Conservation (phyloP, 2,113 vertebrate genomes). For the Chloropsis cyanopogon region DNA sequence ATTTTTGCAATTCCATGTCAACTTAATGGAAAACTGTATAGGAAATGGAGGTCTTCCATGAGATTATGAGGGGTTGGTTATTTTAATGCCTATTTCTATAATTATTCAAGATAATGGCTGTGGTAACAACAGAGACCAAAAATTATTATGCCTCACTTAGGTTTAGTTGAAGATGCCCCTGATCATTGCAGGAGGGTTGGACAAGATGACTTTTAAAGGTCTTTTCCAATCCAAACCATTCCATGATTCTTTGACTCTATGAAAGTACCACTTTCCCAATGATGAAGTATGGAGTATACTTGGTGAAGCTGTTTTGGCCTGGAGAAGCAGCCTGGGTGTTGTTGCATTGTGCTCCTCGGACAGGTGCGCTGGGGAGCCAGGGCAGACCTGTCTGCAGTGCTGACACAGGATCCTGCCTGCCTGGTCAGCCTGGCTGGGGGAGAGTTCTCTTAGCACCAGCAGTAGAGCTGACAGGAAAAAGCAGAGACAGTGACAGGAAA, state of each 20-base stretch:
- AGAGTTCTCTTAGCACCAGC: background rate
- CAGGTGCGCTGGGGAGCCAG: background rate
- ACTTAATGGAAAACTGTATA: background rate
- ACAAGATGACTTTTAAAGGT: background rate
- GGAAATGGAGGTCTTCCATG: background rate
- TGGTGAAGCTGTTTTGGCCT: background rate
- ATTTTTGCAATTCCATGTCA: background rate
- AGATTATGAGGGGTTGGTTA: background rate
- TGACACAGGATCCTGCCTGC: background rate
- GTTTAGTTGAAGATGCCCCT: background rate
- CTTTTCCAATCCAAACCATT: background rate
- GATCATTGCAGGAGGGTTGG: background rate
- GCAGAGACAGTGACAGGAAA: background rate
- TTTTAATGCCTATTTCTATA: background rate
- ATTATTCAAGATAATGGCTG: background rate
- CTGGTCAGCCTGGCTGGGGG: background rate
- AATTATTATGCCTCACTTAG: background rate
- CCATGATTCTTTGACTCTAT: background rate
- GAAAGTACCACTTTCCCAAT: background rate
- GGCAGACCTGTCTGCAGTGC: background rate
- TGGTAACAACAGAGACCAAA: background rate
- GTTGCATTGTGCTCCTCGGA: background rate
- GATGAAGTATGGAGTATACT: background rate
- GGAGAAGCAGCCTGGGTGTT: background rate
- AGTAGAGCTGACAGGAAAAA: background rate